These are phyloP conservation scores for Amphipyra tragopoginis DNA, from an alignment of 2,888 invertebrate species.

Conservation along the genomic window DNA sequence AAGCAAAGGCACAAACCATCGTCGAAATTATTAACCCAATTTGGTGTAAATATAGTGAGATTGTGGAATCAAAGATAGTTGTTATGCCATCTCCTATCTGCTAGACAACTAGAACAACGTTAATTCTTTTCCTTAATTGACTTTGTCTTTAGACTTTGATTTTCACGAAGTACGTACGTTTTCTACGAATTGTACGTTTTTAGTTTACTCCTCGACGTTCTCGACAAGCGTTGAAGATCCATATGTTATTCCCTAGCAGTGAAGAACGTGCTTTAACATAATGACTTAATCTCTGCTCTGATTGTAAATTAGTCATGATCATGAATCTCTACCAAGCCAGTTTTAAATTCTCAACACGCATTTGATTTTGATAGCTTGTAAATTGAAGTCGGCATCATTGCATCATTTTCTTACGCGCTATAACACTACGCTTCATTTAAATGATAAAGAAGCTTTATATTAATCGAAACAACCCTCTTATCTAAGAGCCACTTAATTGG, in stretches of 20 bases:
- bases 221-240: no score
- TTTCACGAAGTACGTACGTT: neutral
- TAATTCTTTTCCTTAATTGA: no score
- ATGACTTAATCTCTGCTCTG: conserved; percentile 7
- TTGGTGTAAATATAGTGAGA: neutral
- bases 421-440: conserved; percentile 38
- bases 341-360: conserved; percentile 16
- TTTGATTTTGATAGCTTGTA: conserved; percentile 29
- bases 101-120: no score
- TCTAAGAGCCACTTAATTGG: conserved; percentile 67
- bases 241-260: neutral
- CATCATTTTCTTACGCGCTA: conserved; percentile 4
- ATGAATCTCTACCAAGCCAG: neutral
- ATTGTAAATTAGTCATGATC: conserved; percentile 10
- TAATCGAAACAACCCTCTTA: conserved; percentile 61
- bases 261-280: neutral
- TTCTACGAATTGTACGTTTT: no score
- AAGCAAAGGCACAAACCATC: neutral
- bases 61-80: neutral
- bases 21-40: neutral
- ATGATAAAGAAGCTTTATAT: conserved; percentile 56
- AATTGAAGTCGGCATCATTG: conserved; percentile 6
- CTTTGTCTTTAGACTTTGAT: no score
- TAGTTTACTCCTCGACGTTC: no score
- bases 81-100: no score